Evolutionary conservation across 1,140 invertebrate genomes (phyloP).

Genomic region (Marisa cornuarietis): DNA sequence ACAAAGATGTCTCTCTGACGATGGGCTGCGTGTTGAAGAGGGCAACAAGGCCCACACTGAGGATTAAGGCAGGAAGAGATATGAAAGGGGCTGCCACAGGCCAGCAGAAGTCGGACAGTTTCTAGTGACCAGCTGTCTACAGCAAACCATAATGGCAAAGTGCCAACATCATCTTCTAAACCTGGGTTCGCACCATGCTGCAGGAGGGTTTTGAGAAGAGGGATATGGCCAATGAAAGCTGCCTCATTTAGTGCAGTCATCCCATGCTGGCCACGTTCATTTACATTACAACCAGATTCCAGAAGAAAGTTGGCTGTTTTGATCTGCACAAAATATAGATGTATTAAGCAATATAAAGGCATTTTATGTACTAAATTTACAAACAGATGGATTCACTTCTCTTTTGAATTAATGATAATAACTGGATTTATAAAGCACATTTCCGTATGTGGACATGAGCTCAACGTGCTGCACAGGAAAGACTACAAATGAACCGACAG

Average conservation of each 20-base stretch:
- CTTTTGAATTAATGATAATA: not conserved
- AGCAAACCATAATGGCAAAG: slow-evolving; percentile 58
- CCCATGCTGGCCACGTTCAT: slow-evolving; percentile 47
- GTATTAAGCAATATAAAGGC: not conserved
- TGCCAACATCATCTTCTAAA: slow-evolving; percentile 51
- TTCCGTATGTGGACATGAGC: not conserved
- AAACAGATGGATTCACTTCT: not conserved
- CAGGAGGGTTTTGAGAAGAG: slow-evolving; percentile 48
- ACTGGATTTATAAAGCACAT: not conserved
- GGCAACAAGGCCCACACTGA: slow-evolving; percentile 49
- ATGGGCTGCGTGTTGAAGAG: slow-evolving; percentile 51
- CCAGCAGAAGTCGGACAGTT: slow-evolving; percentile 47
- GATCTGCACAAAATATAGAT: slow-evolving; percentile 18
- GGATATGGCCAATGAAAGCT: slow-evolving; percentile 46
- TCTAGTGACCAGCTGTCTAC: slow-evolving; percentile 47
- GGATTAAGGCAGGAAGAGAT: slow-evolving; percentile 44
- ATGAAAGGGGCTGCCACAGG: slow-evolving; percentile 46
- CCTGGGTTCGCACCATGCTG: slow-evolving; percentile 50
- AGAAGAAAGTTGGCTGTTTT: slow-evolving; percentile 47
- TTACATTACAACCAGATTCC: slow-evolving; percentile 44
- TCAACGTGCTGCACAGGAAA: too few species aligned
- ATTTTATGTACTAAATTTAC: not conserved
- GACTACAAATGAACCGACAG: too few species aligned
- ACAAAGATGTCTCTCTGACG: slow-evolving; percentile 46
- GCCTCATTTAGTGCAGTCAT: slow-evolving; percentile 58